Conservation (phyloP, 2,797 vertebrate species). For the Dermochelys coriacea region DNA sequence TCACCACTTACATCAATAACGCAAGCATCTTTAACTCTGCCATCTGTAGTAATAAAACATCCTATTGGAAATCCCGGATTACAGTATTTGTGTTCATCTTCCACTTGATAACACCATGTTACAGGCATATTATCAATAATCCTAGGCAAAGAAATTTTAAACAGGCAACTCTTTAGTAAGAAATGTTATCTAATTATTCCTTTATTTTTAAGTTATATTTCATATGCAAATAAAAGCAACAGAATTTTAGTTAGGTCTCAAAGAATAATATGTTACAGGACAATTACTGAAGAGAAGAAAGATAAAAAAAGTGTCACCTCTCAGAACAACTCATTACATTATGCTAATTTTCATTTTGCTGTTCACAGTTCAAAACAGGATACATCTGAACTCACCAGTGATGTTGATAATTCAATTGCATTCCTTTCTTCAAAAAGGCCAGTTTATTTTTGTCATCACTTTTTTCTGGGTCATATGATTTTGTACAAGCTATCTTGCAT, state of each 20-base stretch:
- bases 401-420: conserved; percentile 93
- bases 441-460: conserved; percentile 80
- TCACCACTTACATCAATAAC: conserved; percentile 88
- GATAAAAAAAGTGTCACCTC: background rate
- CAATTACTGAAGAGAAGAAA: background rate
- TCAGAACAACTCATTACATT: background rate
- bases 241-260: background rate
- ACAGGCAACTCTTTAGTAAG: conserved; percentile 31
- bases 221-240: background rate
- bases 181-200: background rate
- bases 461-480: conserved; percentile 78
- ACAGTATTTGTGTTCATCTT: conserved; percentile 89
- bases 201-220: conserved; percentile 2
- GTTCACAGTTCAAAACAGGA: background rate
- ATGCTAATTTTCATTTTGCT: background rate
- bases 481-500: conserved; percentile 85
- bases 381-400: conserved; percentile 84
- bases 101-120: conserved; percentile 92
- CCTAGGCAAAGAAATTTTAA: conserved; percentile 78
- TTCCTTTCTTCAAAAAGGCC: conserved; percentile 92
- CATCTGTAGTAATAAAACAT: conserved; percentile 86
- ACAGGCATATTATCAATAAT: conserved; percentile 96
- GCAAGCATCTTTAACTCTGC: conserved; percentile 88
- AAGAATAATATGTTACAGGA: background rate
- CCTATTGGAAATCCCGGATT: conserved; percentile 94